Base-by-base conservation (phyloP, 1,140 invertebrate genomes). In the Aphelinus certus region DNA sequence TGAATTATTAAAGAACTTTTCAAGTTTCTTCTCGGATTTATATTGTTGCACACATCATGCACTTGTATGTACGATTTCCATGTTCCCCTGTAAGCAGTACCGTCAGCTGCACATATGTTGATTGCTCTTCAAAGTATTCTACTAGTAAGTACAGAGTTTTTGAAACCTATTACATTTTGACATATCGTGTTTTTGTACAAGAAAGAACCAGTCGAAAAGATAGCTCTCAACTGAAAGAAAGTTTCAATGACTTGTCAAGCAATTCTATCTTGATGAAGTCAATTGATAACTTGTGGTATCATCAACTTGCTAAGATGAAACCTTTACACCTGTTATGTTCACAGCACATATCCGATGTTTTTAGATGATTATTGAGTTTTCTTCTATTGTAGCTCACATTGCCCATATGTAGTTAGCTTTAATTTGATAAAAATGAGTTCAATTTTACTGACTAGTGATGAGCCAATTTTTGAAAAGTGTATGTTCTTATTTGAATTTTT, bases 111-210 rank as follows among this genome's bases (percentile, higher is more conserved):
- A 69, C 73, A 55, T 60, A 53, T 2, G n/a, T 71, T 75, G 0
- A 71, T 75, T 64, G 53, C 62, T 71, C 26, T 75, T 53, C 1
- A 48, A 74, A 74, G 1, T 57, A 62, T 69, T 64, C 51, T 56
- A 61, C 58, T 51, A 55, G n/a, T 57, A 26, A 51, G 26, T 53
- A 73, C 26, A 62, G 43, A 61, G 2, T 58, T 63, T 73, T 67
- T 26, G 42, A 62, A 73, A 57, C 26, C 51, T 73, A 55, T 62
- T 68, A n/a, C 10, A 69, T 64, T 75, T 74, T 53, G 7, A 49
- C 51, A 42, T 53, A 58, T 70, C 66, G 53, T 64, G 26, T 64
- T 69, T 75, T 75, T 75, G 49, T 75, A 69, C 7, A 3, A 69
- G 47, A 67, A 69, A 55, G 56, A 71, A 56, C n/a, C 70, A 65